phyloP scores from a whole-genome alignment of 1,140 invertebrate genomes.

The Amyelois transitella region DNA sequence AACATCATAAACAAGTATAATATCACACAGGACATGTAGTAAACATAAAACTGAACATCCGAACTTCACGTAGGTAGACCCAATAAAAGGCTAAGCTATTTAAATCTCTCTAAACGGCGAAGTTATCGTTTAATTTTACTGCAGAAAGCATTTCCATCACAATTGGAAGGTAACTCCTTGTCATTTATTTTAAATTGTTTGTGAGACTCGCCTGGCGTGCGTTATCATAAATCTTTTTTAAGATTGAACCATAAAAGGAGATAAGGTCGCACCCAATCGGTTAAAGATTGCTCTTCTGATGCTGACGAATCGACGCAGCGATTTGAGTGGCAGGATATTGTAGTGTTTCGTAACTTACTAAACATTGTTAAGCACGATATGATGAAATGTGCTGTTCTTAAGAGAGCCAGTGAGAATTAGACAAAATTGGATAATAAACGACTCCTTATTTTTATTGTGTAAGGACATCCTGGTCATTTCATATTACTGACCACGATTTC shows the following conservation, averaged over 20 bases:
- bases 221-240: slow-evolving; percentile 74
- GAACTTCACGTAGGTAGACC: slow-evolving; percentile 43
- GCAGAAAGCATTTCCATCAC: slow-evolving; percentile 73
- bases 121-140: slow-evolving; percentile 74
- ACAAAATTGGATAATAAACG: too few relatives aligned
- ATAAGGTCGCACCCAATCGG: slow-evolving; percentile 70
- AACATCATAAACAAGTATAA: too few relatives aligned
- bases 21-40: slow-evolving; percentile 20
- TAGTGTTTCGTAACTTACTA: background rate
- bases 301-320: slow-evolving; percentile 59
- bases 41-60: slow-evolving; percentile 46
- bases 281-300: slow-evolving; percentile 67
- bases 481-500: too few relatives aligned
- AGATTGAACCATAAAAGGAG: slow-evolving; percentile 69
- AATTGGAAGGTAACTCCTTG: slow-evolving; percentile 72
- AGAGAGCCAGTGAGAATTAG: too few relatives aligned
- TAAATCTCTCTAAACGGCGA: slow-evolving; percentile 69
- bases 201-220: slow-evolving; percentile 56
- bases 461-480: too few relatives aligned
- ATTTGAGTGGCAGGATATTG: slow-evolving; percentile 16
- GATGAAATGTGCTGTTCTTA: background rate
- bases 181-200: slow-evolving; percentile 74
- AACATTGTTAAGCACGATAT: background rate
- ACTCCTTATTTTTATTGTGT: too few relatives aligned
- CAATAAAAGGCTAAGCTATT: slow-evolving; percentile 66